phyloP scores from a whole-genome alignment of 2,113 vertebrate species.

The Sardina pilchardus region DNA sequence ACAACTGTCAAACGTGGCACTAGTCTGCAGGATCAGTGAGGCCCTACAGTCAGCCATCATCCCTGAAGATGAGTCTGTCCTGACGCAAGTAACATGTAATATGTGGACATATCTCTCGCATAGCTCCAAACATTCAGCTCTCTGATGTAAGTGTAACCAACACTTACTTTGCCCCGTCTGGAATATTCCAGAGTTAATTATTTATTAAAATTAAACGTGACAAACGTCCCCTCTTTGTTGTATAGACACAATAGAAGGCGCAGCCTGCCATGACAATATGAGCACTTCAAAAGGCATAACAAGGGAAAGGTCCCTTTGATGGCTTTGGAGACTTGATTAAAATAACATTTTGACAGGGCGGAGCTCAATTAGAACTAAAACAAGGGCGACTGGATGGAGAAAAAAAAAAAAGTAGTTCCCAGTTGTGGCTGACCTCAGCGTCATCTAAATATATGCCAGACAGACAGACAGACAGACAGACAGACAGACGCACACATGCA shows the following conservation, averaged over 20 bases:
- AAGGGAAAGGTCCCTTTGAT: neutral
- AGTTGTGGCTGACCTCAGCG: neutral
- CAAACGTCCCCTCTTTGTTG: neutral
- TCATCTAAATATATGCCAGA: neutral
- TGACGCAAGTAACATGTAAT: slow-evolving; percentile 33
- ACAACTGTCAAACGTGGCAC: neutral
- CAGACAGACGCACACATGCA: neutral
- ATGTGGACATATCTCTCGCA: neutral
- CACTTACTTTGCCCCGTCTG: neutral
- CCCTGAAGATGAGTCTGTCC: slow-evolving; percentile 23
- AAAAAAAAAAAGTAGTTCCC: neutral
- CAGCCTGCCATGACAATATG: neutral
- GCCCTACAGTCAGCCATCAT: neutral
- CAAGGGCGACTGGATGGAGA: neutral
- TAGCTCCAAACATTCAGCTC: neutral
- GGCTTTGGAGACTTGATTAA: neutral
- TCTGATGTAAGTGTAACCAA: slow-evolving; percentile 40
- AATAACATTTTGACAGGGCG: neutral
- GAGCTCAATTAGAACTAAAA: neutral
- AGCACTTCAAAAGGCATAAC: neutral
- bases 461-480: neutral
- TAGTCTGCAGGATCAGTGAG: neutral
- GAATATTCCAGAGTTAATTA: neutral
- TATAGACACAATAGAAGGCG: neutral
- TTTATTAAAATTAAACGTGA: slow-evolving; percentile 5